These are phyloP conservation scores for Charanyca ferruginea DNA, from an alignment of 2,888 invertebrate species.

Conservation along the genomic window DNA sequence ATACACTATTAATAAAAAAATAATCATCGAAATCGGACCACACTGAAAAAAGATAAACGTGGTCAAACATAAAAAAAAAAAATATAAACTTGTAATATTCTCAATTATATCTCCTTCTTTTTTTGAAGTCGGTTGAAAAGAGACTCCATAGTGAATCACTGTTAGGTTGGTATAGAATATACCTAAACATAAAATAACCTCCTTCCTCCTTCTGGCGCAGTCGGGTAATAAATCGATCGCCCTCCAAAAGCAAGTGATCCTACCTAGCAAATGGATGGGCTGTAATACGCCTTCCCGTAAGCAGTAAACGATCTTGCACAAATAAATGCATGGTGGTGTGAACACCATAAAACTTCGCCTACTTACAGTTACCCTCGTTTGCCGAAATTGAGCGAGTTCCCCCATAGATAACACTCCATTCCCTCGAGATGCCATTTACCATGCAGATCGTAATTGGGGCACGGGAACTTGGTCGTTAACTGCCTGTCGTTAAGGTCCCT, in stretches of 20 bases:
- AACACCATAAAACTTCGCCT: constrained; percentile 51
- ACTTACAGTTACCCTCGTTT: constrained; percentile 57
- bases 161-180: background rate
- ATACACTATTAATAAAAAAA: too few relatives aligned
- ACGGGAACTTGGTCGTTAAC: constrained; percentile 57
- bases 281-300: constrained; percentile 45
- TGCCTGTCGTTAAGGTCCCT: constrained; percentile 22
- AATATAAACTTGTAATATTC: too few relatives aligned
- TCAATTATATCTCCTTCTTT: too few relatives aligned
- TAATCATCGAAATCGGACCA: too few relatives aligned
- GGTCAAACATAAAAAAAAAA: too few relatives aligned
- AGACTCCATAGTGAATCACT: too few relatives aligned
- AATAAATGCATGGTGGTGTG: constrained; percentile 59
- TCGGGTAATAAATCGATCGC: too few relatives aligned
- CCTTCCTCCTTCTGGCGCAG: too few relatives aligned
- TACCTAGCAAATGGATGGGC: constrained; percentile 29
- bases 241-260: constrained; percentile 8
- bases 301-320: constrained; percentile 52
- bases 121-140: too few relatives aligned
- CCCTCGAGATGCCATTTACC: constrained; percentile 63
- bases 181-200: background rate
- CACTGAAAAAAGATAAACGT: too few relatives aligned
- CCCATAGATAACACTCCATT: constrained; percentile 66
- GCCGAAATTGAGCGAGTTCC: constrained; percentile 69
- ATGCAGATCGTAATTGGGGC: constrained; percentile 52